phyloP scores from a whole-genome alignment of 2,113 vertebrate species.

The Odontesthes bonariensis region DNA sequence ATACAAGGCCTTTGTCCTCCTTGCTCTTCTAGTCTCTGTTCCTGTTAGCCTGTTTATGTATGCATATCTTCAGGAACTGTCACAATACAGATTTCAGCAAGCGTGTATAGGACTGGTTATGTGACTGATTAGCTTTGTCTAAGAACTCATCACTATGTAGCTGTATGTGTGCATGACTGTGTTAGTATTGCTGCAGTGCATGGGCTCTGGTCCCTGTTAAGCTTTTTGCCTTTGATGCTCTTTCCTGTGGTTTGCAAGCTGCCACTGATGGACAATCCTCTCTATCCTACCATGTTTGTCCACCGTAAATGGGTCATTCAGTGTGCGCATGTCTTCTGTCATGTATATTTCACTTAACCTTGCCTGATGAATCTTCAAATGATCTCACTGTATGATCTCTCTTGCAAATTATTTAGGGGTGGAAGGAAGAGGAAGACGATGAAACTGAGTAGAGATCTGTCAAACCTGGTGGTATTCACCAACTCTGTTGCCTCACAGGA shows the following conservation, averaged over 20 bases:
- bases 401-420: conserved; percentile 74
- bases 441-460: conserved; percentile 95
- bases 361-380: neutral
- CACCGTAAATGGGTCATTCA: conserved; percentile 24
- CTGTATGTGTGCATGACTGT: conserved; percentile 16
- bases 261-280: conserved; percentile 50
- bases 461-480: conserved; percentile 94
- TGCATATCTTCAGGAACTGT: conserved; percentile 45
- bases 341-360: neutral
- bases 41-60: conserved; percentile 52
- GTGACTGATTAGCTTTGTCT: conserved; percentile 35
- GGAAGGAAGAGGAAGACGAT: conserved; percentile 92
- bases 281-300: conserved; percentile 20
- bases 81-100: conserved; percentile 36
- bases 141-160: conserved; percentile 7
- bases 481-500: conserved; percentile 96
- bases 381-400: conserved; percentile 26
- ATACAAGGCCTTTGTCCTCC: conserved; percentile 32
- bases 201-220: conserved; percentile 47
- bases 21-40: conserved; percentile 34
- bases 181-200: conserved; percentile 39
- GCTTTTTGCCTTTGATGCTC: conserved; percentile 62
- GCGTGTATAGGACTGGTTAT: conserved; percentile 24
- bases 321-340: neutral
- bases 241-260: conserved; percentile 56